Evolutionary conservation across 2,113 vertebrate genomes (phyloP).

Genomic region (Amphiprion ocellaris): DNA sequence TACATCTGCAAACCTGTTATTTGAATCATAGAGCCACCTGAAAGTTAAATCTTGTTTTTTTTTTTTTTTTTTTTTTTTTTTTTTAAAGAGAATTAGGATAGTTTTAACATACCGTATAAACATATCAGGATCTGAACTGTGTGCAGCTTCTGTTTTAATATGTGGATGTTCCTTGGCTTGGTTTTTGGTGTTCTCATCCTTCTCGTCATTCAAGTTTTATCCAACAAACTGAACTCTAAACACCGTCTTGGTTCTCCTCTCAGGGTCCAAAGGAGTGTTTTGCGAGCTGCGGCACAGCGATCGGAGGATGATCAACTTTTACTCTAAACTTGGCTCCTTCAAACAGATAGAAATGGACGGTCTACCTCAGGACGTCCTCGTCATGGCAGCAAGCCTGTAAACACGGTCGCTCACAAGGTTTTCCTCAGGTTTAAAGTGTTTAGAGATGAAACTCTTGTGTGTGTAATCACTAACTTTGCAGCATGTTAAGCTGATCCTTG

Average conservation of each 20-base stretch:
- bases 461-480: not conserved
- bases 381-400: slow-evolving; percentile 93
- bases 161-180: no score
- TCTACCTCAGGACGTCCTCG: slow-evolving; percentile 89
- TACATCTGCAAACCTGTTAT: no score
- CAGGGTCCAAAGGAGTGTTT: slow-evolving; percentile 94
- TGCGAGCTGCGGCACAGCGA: slow-evolving; percentile 93
- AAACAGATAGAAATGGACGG: slow-evolving; percentile 89
- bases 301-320: slow-evolving; percentile 92
- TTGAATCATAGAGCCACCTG: no score
- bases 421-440: slow-evolving; percentile 13
- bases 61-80: no score
- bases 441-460: not conserved
- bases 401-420: not conserved
- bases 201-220: no score
- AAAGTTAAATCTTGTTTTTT: no score
- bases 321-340: slow-evolving; percentile 91
- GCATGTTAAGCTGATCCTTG: not conserved
- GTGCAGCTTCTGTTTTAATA: no score
- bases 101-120: no score
- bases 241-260: not conserved
- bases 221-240: no score
- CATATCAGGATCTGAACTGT: no score
- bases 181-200: no score
- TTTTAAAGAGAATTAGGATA: no score